Conservation (phyloP, 2,888 invertebrate species). For the Scaptomyza polygonia region DNA sequence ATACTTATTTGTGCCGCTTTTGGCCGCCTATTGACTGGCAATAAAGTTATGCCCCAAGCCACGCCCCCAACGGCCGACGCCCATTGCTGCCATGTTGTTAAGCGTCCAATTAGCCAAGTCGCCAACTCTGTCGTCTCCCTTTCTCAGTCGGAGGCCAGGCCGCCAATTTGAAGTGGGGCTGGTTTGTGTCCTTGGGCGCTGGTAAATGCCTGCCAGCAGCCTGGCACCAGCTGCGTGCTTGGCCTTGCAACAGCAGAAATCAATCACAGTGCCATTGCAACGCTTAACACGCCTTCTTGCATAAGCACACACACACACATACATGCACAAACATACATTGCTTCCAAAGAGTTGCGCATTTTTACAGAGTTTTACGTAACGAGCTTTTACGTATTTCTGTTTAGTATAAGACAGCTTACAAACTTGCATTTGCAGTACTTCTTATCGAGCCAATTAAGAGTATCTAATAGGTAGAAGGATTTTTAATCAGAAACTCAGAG, state of each 20-base stretch:
- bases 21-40: conserved; percentile 42
- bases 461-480: neutral
- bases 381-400: no score
- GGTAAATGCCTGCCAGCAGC: no score
- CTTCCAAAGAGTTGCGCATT: neutral
- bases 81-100: conserved; percentile 27
- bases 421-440: neutral
- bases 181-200: conserved; percentile 41
- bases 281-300: conserved; percentile 15
- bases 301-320: neutral
- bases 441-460: neutral
- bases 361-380: conserved; percentile 7
- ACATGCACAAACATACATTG: neutral
- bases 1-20: conserved; percentile 37
- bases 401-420: neutral
- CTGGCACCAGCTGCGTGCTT: conserved; percentile 25
- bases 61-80: neutral
- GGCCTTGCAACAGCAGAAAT: conserved; percentile 50
- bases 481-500: neutral
- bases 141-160: neutral
- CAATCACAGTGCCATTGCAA: conserved; percentile 44
- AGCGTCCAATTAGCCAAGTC: conserved; percentile 55
- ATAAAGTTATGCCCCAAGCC: conserved; percentile 25
- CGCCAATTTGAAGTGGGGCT: conserved; percentile 13
- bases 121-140: conserved; percentile 14